Conservation (phyloP, 1,140 invertebrate genomes). For the Apis dorsata region DNA sequence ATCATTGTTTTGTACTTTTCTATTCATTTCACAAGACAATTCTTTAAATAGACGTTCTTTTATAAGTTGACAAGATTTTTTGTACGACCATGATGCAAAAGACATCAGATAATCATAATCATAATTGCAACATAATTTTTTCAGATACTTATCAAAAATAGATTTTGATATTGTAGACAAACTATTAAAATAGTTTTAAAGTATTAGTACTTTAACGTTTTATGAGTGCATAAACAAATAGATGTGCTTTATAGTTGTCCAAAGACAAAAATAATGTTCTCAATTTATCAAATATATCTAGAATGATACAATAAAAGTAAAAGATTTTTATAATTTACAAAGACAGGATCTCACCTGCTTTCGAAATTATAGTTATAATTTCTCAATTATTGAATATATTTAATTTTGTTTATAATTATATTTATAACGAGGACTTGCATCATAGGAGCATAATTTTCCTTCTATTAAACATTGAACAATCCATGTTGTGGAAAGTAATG, state of each 20-base stretch:
- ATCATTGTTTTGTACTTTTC: too few relatives aligned
- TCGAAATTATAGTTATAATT: background rate
- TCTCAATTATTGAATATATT: background rate
- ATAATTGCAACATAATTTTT: background rate
- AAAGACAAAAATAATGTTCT: constrained; percentile 17
- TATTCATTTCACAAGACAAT: too few relatives aligned
- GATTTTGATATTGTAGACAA: background rate
- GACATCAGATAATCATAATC: background rate
- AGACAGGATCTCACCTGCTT: constrained; percentile 7
- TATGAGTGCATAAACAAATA: constrained; percentile 26
- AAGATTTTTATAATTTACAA: constrained; percentile 8
- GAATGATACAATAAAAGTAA: constrained; percentile 11
- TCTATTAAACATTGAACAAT: constrained; percentile 82
- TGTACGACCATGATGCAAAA: too few relatives aligned
- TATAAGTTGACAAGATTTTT: too few relatives aligned
- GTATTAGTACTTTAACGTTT: constrained; percentile 16
- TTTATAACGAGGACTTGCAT: constrained; percentile 65
- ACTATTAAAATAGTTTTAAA: background rate
- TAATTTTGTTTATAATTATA: constrained; percentile 65
- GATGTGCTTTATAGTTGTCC: background rate
- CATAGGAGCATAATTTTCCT: constrained; percentile 77
- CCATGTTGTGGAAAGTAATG: constrained; percentile 82
- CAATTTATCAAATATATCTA: background rate
- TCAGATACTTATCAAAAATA: background rate
- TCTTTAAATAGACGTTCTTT: too few relatives aligned